These are phyloP conservation scores for Leuciscus waleckii DNA, from an alignment of 2,797 vertebrate species.

Conservation along the genomic window DNA sequence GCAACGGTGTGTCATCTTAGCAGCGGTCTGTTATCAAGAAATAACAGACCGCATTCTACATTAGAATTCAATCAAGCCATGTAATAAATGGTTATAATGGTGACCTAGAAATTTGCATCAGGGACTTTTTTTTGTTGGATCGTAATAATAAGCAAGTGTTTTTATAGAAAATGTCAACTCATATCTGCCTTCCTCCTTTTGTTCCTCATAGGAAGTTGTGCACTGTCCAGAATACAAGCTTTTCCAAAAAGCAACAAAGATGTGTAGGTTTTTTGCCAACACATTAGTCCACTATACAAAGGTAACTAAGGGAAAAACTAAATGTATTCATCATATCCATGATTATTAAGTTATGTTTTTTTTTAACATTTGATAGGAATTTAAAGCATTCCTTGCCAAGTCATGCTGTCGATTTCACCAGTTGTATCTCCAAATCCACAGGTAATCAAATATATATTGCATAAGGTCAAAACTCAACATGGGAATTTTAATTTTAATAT, in stretches of 20 bases:
- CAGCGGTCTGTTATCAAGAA: no score
- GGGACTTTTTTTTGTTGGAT: neutral
- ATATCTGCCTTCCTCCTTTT: constrained; percentile 39
- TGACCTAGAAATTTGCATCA: neutral
- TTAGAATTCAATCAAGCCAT: no score
- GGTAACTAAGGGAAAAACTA: constrained; percentile 72
- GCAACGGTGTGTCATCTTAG: no score
- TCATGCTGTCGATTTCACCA: constrained; percentile 82
- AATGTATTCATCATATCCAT: neutral
- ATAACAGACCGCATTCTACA: no score
- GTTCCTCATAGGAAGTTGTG: constrained; percentile 77
- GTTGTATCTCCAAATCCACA: constrained; percentile 88
- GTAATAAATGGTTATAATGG: neutral
- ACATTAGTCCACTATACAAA: constrained; percentile 94
- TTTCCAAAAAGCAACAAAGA: constrained; percentile 92
- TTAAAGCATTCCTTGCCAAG: constrained; percentile 84
- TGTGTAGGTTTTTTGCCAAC: constrained; percentile 94
- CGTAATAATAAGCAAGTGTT: neutral
- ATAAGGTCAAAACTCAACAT: neutral
- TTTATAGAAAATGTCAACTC: neutral
- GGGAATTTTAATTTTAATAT: neutral
- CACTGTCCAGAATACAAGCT: constrained; percentile 83
- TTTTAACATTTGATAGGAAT: constrained; percentile 80
- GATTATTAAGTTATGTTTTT: neutral
- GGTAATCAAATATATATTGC: constrained; percentile 74